phyloP scores from a whole-genome alignment of 1,140 invertebrate species.

The Phymorhynchus buccinoides region DNA sequence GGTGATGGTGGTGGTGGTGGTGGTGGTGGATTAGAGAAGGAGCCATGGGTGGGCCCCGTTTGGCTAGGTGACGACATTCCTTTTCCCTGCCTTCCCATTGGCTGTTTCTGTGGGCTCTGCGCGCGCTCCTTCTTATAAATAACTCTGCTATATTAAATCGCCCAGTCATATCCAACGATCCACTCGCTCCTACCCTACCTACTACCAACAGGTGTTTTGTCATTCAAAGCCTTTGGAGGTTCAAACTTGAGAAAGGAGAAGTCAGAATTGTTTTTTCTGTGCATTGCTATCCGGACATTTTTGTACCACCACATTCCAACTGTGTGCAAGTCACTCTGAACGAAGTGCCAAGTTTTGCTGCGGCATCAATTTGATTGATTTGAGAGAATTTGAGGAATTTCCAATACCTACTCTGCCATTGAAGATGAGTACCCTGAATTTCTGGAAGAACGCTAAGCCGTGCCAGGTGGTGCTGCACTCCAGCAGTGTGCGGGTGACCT shows the following conservation, averaged over 20 bases:
- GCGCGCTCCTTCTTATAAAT: conserved; percentile 2
- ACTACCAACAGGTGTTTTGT: background rate
- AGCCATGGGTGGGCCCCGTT: conserved; percentile 14
- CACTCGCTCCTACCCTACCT: background rate
- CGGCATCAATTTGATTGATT: background rate
- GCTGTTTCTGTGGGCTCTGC: background rate
- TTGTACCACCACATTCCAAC: background rate
- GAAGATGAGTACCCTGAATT: conserved; percentile 18
- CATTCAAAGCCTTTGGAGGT: background rate
- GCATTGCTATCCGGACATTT: background rate
- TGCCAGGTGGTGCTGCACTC: conserved; percentile 9
- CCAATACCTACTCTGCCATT: background rate
- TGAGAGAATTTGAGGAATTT: background rate
- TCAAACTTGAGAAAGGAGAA: background rate
- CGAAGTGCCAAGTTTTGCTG: background rate
- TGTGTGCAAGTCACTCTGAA: background rate
- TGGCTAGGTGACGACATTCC: conserved; percentile 4
- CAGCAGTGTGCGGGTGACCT: conserved; percentile 4
- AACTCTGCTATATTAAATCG: background rate
- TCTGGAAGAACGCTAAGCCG: conserved; percentile 26
- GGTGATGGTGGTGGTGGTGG: background rate
- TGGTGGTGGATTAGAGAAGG: background rate
- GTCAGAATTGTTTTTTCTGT: background rate
- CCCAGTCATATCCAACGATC: conserved; percentile 14
- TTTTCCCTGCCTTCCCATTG: conserved; percentile 24